phyloP scores from a whole-genome alignment of 2,113 vertebrate genomes.

The Pseudorasbora parva region DNA sequence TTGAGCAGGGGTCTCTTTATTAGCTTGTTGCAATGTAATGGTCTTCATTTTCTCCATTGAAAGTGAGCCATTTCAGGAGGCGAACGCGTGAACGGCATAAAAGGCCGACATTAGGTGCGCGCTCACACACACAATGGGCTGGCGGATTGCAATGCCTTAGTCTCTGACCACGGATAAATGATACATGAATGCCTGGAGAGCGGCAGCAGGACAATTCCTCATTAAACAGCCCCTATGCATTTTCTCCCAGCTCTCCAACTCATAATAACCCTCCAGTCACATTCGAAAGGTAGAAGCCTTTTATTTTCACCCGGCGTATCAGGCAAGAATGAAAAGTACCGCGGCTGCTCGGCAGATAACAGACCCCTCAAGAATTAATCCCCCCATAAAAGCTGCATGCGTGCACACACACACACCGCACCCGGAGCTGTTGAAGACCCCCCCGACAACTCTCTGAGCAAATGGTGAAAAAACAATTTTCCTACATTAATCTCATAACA shows the following conservation, averaged over 20 bases:
- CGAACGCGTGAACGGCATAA: slow-evolving; percentile 71
- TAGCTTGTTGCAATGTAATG: slow-evolving; percentile 83
- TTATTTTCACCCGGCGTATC: slow-evolving; percentile 46
- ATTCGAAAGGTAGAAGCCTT: slow-evolving; percentile 53
- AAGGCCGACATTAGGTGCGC: slow-evolving; percentile 60
- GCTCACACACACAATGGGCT: slow-evolving; percentile 46
- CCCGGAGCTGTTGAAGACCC: slow-evolving; percentile 62
- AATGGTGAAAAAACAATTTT: slow-evolving; percentile 37
- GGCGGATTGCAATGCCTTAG: slow-evolving; percentile 62
- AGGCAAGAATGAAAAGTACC: slow-evolving; percentile 55
- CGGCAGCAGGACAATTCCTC: slow-evolving; percentile 66
- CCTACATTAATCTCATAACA: slow-evolving; percentile 29
- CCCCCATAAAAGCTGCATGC: slow-evolving; percentile 53
- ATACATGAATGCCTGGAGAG: slow-evolving; percentile 75
- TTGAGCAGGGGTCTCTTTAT: slow-evolving; percentile 72
- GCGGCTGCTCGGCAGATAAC: slow-evolving; percentile 53
- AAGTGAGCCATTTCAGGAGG: slow-evolving; percentile 80
- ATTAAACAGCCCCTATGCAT: slow-evolving; percentile 68
- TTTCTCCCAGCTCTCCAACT: slow-evolving; percentile 49
- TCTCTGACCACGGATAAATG: slow-evolving; percentile 71
- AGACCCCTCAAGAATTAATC: slow-evolving; percentile 58
- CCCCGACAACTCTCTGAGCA: slow-evolving; percentile 13
- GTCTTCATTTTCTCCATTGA: slow-evolving; percentile 81
- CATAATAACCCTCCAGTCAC: slow-evolving; percentile 46
- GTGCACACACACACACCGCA: slow-evolving; percentile 40